Base-by-base conservation (phyloP, 2,113 vertebrate genomes). In the Regulus satrapa region DNA sequence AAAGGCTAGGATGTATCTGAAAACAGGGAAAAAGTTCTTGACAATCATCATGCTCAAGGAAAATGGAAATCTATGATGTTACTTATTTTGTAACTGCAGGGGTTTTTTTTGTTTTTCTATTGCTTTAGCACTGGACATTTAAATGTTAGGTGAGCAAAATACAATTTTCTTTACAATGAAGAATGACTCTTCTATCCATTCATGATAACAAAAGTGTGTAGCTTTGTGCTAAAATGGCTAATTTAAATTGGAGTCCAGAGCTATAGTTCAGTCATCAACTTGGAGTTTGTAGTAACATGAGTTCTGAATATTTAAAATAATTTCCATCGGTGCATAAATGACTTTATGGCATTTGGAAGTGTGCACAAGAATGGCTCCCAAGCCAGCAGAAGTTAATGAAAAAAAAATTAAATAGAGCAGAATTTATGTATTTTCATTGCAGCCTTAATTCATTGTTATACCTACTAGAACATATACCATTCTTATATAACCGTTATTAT, bases 231-330 rank as follows among this genome's bases (percentile, higher is more conserved):
- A 74, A 96, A 95, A 94, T 74, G 58, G 43, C 69, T 69, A 68
- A 54, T 93, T 96, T 85, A 89, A 95, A 96, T 91, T 95, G 82
- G 59, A 89, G 95, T 96, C 67, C 38, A 41, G 82, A 92, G 63
- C 80, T 85, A 66, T 64, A 91, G 40, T 90, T 94, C 38, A 86
- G 63, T 29, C 59, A 92, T 85, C 80, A 91, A 18, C 84, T 88
- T 51, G 25, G 71, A 82, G 81, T 85, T 92, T 83, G 51, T 73
- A 85, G 67, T 48, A 95, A 90, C 31, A 55, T 18, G 49, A 58
- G 31, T 38, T 38, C 54, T 92, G 75, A 92, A 82, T 73, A 79
- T 41, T 40, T 85, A 79, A 90, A 96, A 85, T 83, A 1, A 87
- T 88, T 93, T 83, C 54, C 77, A 90, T 49, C 31, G 34, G 54